Base-by-base conservation (phyloP, 2,797 vertebrate genomes). In the Lycodopsis pacificus region DNA sequence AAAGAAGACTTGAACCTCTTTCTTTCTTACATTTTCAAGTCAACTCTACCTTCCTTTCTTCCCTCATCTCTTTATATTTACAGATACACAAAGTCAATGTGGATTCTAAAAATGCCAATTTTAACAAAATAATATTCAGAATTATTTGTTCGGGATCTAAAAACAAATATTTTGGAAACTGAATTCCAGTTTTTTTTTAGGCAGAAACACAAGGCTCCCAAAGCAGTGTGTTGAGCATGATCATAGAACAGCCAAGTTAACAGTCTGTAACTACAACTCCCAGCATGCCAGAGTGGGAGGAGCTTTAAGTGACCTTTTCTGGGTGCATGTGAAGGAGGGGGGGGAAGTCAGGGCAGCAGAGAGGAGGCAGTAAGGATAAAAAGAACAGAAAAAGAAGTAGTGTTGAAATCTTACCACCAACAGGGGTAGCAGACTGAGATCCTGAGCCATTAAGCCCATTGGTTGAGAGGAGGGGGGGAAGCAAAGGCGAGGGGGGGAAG, bases 401-500 rank as follows among this genome's bases (percentile, higher is more conserved):
- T 90, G 71, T 91, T 90, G 94, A 94, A 94, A 94, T 96, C 97
- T 99, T 99, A 98, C 98, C 97, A 97, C 97, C 97, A 87, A 96
- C 95, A 91, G 97, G 95, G 95, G 96, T 98, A 97, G 97, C 97
- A 94, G 97, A 98, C 94, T 97, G 97, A 95, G 97, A 98, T 98
- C 97, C 98, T 99, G 97, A 97, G 95, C 95, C 96, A 97, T 96
- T 96, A 93, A 93, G 90, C 93, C 94, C 93, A 94, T 94, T 94
- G 91, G 91, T 89, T 89, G 90, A 86, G 89, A 92, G 93, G 93
- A 95, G 65, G 86, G 88, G 86, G 86, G 75, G 44, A 79, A 89
- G 91, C 86, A 89, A 81, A 88, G 81, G 94, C 95, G 92, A 83
- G 94, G 93, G 94, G 93, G 94, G 93, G 93, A 93, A 95, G 96